Conservation (phyloP, 2,113 vertebrate species). For the Lutjanus erythropterus region DNA sequence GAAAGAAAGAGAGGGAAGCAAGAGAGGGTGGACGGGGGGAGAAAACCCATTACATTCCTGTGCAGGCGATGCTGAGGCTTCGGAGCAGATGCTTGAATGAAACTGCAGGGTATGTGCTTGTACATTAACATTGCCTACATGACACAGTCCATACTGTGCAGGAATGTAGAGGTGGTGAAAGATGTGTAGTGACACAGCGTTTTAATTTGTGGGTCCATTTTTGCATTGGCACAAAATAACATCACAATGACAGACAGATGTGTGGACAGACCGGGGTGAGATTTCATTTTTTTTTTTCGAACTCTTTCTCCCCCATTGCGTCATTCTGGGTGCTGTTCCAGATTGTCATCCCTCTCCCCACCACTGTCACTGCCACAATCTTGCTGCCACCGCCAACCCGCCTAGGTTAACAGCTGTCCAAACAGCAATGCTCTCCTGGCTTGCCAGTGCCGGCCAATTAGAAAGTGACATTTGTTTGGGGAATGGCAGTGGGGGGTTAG, state of each 20-base stretch:
- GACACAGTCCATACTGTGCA: neutral
- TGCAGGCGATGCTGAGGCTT: constrained; percentile 46
- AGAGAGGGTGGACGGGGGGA: neutral
- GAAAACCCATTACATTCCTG: constrained; percentile 33
- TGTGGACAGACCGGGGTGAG: neutral
- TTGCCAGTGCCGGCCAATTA: constrained; percentile 40
- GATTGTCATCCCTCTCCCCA: constrained; percentile 37
- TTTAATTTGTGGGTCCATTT: neutral
- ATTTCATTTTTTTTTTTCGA: neutral
- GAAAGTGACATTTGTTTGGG: constrained; percentile 44
- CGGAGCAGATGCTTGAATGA: constrained; percentile 46
- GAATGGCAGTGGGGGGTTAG: neutral
- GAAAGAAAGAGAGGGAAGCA: constrained; percentile 22
- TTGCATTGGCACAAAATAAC: neutral
- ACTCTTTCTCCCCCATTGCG: constrained; percentile 50
- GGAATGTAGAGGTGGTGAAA: constrained; percentile 21
- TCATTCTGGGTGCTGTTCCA: constrained; percentile 41
- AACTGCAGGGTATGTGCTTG: constrained; percentile 38
- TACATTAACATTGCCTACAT: constrained; percentile 6
- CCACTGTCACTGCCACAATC: neutral
- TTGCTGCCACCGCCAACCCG: neutral
- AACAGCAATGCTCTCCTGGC: constrained; percentile 26
- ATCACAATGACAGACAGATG: constrained; percentile 27
- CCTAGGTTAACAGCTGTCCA: constrained; percentile 64
- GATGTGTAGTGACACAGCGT: neutral